Base-by-base conservation (phyloP, 2,113 vertebrate genomes). In the Brachyhypopomus occidentalis region DNA sequence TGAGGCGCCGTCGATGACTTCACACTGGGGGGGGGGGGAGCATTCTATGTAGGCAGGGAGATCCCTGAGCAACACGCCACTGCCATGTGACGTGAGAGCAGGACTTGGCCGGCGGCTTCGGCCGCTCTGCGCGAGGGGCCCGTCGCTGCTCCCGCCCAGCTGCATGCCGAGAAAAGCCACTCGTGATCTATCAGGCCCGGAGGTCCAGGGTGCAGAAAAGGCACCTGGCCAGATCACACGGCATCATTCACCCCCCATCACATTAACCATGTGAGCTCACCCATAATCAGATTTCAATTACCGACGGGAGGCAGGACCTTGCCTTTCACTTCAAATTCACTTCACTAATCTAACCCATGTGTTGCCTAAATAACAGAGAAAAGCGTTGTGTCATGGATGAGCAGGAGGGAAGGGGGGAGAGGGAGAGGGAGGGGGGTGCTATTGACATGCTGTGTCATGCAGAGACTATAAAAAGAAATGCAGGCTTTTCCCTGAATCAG, bases 271-370 rank as follows among this genome's bases (percentile, higher is more conserved):
- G 91, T 92, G 92, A 94, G 90, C 90, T 92, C 91, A 88, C 91
- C 88, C 89, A 91, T 90, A 92, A 93, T 91, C 87, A 25, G 88
- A 92, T 92, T 92, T 91, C 90, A 92, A 93, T 92, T 92, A 92
- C 90, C 91, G 90, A 92, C 91, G 92, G 89, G 89, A 92, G 45
- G 88, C 89, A 89, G 91, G 91, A 93, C 91, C 90, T 84, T 86
- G 84, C 89, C 88, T 90, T 90, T 85, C 83, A 88, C 89, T 81
- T 77, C 78, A 81, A 87, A 90, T 90, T 85, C 83, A 88, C 89
- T 82, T 77, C 78, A 81, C 88, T 92, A 93, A 94, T 93, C 89
- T 89, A 92, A 92, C 90, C 90, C 92, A 93, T 87, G 87, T 93
- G 92, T 91, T 92, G 90, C 89, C 87, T 82, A 45, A 81, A 86